Conservation (phyloP, 2,888 invertebrate genomes). For the Eremobia ochroleuca region DNA sequence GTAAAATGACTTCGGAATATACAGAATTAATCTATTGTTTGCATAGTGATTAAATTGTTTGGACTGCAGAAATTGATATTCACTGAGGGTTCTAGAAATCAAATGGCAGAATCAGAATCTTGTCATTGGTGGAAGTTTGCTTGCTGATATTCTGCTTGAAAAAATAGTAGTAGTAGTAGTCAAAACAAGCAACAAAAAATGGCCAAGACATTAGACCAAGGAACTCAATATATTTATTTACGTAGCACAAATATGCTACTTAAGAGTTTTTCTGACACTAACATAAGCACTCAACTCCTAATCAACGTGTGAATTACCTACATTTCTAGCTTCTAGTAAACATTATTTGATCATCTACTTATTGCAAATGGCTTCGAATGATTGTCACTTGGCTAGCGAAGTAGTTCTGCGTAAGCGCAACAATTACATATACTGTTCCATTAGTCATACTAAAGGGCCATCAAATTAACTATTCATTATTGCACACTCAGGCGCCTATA, state of each 20-base stretch:
- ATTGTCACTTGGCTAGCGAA: conserved; percentile 18
- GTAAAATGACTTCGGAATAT: neutral
- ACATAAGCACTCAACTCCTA: neutral
- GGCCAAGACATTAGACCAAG: too few relatives aligned
- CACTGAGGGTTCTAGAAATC: neutral
- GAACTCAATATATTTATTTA: neutral
- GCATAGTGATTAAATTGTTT: neutral
- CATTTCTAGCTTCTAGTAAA: conserved; percentile 10
- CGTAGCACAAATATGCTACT: neutral
- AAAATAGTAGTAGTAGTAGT: neutral
- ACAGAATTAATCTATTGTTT: neutral
- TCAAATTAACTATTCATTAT: conserved; percentile 50
- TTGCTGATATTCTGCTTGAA: neutral
- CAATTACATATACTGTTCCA: conserved; percentile 8
- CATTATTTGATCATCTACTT: conserved; percentile 21
- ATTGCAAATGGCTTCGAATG: conserved; percentile 28
- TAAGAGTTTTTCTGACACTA: neutral
- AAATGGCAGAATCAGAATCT: neutral
- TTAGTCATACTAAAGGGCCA: conserved; percentile 46
- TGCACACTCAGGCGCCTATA: conserved; percentile 17
- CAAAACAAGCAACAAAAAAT: neutral
- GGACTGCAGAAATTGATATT: neutral
- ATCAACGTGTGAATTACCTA: neutral
- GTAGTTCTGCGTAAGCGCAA: conserved; percentile 33
- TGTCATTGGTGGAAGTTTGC: neutral